Conservation (phyloP, 2,797 vertebrate genomes). For the Morelia viridis region DNA sequence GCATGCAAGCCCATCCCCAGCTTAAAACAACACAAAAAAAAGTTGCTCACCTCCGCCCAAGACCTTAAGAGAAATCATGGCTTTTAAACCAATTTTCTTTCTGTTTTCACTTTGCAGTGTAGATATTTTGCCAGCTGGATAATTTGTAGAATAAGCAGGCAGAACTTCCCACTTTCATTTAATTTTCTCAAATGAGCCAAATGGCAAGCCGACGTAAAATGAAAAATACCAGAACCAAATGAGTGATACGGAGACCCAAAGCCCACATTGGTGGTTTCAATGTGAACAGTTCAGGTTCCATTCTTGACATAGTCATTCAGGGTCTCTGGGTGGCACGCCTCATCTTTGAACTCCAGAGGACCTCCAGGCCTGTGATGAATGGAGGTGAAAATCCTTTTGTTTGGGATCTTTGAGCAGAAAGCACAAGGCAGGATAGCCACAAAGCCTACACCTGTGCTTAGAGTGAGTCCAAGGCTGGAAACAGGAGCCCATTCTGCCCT, state of each 20-base stretch:
- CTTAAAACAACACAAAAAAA: background rate
- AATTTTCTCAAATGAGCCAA: slow-evolving; percentile 23
- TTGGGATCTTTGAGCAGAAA: slow-evolving; percentile 2
- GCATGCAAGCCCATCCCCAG: background rate
- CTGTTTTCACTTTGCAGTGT: background rate
- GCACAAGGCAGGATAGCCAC: background rate
- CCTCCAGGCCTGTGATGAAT: slow-evolving; percentile 11
- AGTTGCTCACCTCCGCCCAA: background rate
- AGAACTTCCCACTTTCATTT: background rate
- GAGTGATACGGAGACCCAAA: slow-evolving; percentile 3
- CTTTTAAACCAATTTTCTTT: background rate
- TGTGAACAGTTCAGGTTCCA: background rate
- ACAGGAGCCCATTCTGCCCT: background rate
- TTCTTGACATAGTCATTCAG: slow-evolving; percentile 8
- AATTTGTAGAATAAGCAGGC: background rate
- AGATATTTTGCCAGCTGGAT: background rate
- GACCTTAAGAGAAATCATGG: background rate
- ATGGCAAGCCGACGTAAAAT: slow-evolving; percentile 1
- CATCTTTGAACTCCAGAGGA: background rate
- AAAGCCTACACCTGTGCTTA: background rate
- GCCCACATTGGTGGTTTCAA: background rate
- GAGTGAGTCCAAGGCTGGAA: background rate
- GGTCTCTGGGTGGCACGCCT: background rate
- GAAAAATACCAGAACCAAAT: background rate
- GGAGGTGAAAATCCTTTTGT: background rate